Percentiles rank a stretch among this genome's conserved stretches.
Evolutionary conservation across 2,888 invertebrate species (phyloP).

Genomic region (Heliconius ismenius): DNA sequence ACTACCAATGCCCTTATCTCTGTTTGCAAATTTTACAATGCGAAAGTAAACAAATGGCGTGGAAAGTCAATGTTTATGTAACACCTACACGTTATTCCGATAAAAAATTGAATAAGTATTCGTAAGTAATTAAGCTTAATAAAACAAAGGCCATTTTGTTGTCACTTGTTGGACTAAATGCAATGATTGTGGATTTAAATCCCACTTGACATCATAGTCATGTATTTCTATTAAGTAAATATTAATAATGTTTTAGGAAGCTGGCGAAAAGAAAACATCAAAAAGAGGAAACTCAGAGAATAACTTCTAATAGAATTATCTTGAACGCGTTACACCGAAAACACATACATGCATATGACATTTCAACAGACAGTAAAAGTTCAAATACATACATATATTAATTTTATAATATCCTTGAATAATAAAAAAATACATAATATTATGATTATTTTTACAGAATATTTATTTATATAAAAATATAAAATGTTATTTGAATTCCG

Average conservation of each 20-base stretch:
- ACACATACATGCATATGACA: too few species aligned
- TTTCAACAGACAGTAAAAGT: not conserved
- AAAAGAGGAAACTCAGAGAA: not conserved
- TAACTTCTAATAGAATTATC: not conserved
- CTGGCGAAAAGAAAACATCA: not conserved
- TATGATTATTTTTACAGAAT: not conserved
- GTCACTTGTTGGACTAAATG: not conserved
- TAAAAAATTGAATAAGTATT: not conserved
- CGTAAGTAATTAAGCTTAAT: not conserved
- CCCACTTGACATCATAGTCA: not conserved
- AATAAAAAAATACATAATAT: not conserved
- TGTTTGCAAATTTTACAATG: not conserved
- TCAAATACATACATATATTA: not conserved
- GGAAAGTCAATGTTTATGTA: constrained; percentile 11
- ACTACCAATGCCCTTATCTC: not conserved
- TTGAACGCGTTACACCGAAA: not conserved
- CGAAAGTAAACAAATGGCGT: constrained; percentile 1
- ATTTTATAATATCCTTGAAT: not conserved
- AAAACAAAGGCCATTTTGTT: not conserved
- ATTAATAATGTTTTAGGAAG: not conserved
- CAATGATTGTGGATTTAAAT: too few species aligned
- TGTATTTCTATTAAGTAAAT: not conserved
- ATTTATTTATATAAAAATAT: not conserved
- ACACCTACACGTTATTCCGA: not conserved
- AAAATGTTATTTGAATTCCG: not conserved